Evolutionary conservation across 2,797 vertebrate species (phyloP).

Genomic region (Percopsis omiscomaycus): DNA sequence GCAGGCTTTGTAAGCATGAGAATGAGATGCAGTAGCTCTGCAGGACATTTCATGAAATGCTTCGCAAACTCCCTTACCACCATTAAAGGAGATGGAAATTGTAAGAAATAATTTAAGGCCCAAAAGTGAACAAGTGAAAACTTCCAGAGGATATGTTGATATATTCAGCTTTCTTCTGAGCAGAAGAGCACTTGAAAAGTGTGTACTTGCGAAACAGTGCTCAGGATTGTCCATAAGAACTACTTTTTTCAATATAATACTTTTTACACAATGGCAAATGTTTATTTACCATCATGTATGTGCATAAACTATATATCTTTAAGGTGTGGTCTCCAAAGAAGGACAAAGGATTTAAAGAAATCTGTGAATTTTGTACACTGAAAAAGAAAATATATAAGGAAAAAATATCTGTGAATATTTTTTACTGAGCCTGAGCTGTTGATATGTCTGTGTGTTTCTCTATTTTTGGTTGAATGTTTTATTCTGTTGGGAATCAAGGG

Average conservation of each 20-base stretch:
- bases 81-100: no score
- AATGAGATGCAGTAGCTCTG: no score
- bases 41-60: not conserved
- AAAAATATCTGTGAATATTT: conserved; percentile 74
- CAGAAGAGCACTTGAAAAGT: conserved; percentile 67
- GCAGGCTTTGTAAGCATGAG: no score
- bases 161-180: conserved; percentile 40
- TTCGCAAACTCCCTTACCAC: no score
- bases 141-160: not conserved
- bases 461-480: conserved; percentile 61
- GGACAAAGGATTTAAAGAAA: conserved; percentile 66
- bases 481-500: conserved; percentile 34
- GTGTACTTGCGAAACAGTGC: conserved; percentile 27
- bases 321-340: conserved; percentile 68
- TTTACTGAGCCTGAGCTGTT: conserved; percentile 77
- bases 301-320: conserved; percentile 39
- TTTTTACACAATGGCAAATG: conserved; percentile 15
- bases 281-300: conserved; percentile 32
- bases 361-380: conserved; percentile 83
- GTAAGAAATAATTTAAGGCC: not conserved
- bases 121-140: conserved; percentile 1
- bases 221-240: conserved; percentile 33
- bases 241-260: conserved; percentile 20
- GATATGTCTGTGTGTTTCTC: conserved; percentile 69
- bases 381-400: conserved; percentile 51